These are phyloP conservation scores for Drosophila kuntzei DNA, from an alignment of 2,888 invertebrate species.

Conservation along the genomic window DNA sequence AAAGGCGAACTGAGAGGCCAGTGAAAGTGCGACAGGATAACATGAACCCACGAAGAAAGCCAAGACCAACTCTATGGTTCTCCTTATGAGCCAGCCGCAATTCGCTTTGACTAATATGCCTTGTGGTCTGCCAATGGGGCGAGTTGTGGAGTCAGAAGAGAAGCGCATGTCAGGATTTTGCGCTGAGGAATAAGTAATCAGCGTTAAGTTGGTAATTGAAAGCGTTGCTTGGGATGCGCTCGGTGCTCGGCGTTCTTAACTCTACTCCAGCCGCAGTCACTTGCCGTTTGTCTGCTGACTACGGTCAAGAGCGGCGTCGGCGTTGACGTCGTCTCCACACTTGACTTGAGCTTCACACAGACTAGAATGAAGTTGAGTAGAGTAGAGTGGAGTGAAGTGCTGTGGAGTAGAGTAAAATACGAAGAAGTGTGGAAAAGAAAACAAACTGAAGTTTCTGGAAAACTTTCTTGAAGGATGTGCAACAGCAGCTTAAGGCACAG, in stretches of 20 bases:
- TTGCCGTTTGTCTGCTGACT: conserved; percentile 52
- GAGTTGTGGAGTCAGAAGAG: neutral
- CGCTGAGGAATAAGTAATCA: conserved; percentile 79
- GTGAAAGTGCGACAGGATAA: conserved; percentile 48
- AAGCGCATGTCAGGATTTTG: conserved; percentile 54
- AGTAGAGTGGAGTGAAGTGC: conserved; percentile 13
- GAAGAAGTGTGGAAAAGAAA: conserved; percentile 46
- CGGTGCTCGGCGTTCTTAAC: neutral
- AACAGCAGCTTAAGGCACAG: conserved; percentile 30
- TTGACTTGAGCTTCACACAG: conserved; percentile 54
- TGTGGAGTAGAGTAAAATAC: conserved; percentile 21
- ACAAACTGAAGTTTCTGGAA: conserved; percentile 58
- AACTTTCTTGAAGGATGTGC: conserved; percentile 50
- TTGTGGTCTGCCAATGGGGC: conserved; percentile 49
- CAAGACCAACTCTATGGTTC: conserved; percentile 40
- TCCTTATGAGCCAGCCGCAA: conserved; percentile 58
- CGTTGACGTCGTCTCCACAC: conserved; percentile 48
- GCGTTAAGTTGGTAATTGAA: conserved; percentile 82
- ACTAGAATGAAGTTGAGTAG: conserved; percentile 22
- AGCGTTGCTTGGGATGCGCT: conserved; percentile 56
- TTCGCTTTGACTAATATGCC: conserved; percentile 78
- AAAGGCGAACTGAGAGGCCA: conserved; percentile 46
- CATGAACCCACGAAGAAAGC: conserved; percentile 37
- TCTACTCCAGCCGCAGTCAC: conserved; percentile 16
- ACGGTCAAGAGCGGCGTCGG: conserved; percentile 61